These are phyloP conservation scores for Caradrina kadenii DNA, from an alignment of 2,888 invertebrate species.

Conservation along the genomic window DNA sequence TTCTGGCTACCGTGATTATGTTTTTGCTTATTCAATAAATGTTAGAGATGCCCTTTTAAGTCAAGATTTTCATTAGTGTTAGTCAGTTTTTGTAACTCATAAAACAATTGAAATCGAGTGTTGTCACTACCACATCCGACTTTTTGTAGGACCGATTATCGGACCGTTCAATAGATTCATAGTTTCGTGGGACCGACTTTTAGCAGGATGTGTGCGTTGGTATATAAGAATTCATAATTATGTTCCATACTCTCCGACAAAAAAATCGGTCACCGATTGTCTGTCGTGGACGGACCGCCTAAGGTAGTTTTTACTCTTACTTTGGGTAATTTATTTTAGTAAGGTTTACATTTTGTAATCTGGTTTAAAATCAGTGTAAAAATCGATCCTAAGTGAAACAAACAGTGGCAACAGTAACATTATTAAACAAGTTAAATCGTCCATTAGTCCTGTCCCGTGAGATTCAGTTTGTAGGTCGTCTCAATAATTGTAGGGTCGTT, in stretches of 20 bases:
- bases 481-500: conserved; percentile 71
- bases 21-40: conserved; percentile 11
- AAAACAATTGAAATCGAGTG: conserved; percentile 11
- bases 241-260: too few relatives aligned
- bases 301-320: not conserved
- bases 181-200: too few relatives aligned
- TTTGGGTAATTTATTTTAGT: not conserved
- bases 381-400: conserved; percentile 21
- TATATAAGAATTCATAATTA: too few relatives aligned
- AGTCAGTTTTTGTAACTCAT: not conserved
- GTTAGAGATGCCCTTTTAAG: not conserved
- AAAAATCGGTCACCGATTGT: too few relatives aligned
- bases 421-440: conserved; percentile 49
- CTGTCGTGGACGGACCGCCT: too few relatives aligned
- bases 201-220: too few relatives aligned
- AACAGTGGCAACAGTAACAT: conserved; percentile 45
- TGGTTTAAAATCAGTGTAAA: conserved; percentile 9
- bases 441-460: conserved; percentile 58
- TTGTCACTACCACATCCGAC: too few relatives aligned
- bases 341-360: conserved; percentile 10
- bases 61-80: not conserved
- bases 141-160: too few relatives aligned
- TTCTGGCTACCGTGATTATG: conserved; percentile 5
- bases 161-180: too few relatives aligned
- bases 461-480: conserved; percentile 68